phyloP scores from a whole-genome alignment of 2,113 vertebrate species.

The Hassar affinis region DNA sequence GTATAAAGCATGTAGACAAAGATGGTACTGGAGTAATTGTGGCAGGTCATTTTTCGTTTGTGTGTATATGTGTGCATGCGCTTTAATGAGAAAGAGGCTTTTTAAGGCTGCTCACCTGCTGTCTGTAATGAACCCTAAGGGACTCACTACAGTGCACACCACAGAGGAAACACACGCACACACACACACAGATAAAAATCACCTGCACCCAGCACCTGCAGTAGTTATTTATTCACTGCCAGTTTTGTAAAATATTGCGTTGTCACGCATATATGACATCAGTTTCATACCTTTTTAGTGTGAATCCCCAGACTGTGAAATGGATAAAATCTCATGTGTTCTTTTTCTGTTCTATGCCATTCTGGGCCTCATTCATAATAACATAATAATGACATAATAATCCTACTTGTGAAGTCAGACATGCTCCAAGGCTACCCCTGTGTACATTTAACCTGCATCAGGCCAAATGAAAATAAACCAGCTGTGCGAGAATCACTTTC shows the following conservation, averaged over 20 bases:
- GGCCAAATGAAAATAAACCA: background rate
- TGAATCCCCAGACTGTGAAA: constrained; percentile 34
- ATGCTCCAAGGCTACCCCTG: background rate
- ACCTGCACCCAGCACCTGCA: constrained; percentile 42
- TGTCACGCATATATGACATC: constrained; percentile 35
- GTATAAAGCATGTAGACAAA: constrained; percentile 42
- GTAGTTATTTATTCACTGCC: constrained; percentile 29
- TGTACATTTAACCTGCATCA: constrained; percentile 32
- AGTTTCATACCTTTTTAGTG: constrained; percentile 38
- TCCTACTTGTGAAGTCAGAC: constrained; percentile 15
- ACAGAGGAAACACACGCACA: constrained; percentile 20
- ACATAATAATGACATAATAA: constrained; percentile 24
- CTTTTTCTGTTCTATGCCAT: constrained; percentile 2
- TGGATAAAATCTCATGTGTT: constrained; percentile 38
- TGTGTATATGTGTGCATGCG: constrained; percentile 10
- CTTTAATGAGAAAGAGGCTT: constrained; percentile 49
- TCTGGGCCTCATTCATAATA: background rate
- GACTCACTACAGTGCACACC: constrained; percentile 25
- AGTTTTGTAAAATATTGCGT: constrained; percentile 24
- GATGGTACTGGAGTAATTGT: constrained; percentile 44
- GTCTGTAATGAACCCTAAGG: constrained; percentile 54
- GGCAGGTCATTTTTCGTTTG: constrained; percentile 40
- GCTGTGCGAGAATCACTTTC: constrained; percentile 19
- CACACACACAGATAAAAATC: constrained; percentile 50
- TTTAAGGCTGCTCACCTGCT: constrained; percentile 51